A percentile compares a stretch with the other conserved stretches of the same genome.
Evolutionary conservation across 37 sponge, comb jelly and placozoan species (phyloP).

Genomic region (Ephydatia muelleri): DNA sequence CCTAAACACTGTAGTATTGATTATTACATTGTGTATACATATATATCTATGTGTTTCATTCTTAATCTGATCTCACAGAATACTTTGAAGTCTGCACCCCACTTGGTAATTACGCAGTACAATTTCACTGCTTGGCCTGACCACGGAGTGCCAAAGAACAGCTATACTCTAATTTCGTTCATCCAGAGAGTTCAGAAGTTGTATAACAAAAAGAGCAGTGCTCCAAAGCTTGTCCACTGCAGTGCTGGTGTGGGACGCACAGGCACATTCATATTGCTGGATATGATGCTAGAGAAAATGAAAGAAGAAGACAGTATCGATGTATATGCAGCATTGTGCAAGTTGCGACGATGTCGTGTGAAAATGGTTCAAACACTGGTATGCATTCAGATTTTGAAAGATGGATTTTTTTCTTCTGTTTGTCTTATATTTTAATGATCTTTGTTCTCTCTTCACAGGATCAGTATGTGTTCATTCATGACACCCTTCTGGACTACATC

Average conservation of each 20-base stretch:
- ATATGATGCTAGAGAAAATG: conserved; percentile 75
- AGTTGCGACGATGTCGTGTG: conserved; percentile 58
- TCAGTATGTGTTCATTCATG: conserved; percentile 81
- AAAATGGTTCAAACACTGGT: conserved; percentile 86
- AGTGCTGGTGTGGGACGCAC: conserved; percentile 89
- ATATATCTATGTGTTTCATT: too few species aligned
- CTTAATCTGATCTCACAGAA: too few species aligned
- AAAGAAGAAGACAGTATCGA: conserved; percentile 40
- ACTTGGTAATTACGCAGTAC: conserved; percentile 58
- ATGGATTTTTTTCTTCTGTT: background rate
- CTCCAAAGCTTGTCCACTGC: conserved; percentile 82
- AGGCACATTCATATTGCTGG: conserved; percentile 80
- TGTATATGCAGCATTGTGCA: conserved; percentile 53
- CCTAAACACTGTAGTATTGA: background rate
- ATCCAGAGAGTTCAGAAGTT: conserved; percentile 60
- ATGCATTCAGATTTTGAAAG: background rate
- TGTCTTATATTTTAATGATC: too few species aligned
- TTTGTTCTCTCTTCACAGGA: conserved; percentile 14
- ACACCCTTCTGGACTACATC: conserved; percentile 69
- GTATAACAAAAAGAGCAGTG: conserved; percentile 38
- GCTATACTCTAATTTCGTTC: conserved; percentile 76
- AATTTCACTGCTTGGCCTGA: conserved; percentile 75
- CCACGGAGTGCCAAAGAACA: conserved; percentile 86
- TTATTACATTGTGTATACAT: too few species aligned
- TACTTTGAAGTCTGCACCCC: background rate